These are phyloP conservation scores for Hymenochirus boettgeri DNA, from an alignment of 2,113 vertebrate species.

Conservation along the genomic window DNA sequence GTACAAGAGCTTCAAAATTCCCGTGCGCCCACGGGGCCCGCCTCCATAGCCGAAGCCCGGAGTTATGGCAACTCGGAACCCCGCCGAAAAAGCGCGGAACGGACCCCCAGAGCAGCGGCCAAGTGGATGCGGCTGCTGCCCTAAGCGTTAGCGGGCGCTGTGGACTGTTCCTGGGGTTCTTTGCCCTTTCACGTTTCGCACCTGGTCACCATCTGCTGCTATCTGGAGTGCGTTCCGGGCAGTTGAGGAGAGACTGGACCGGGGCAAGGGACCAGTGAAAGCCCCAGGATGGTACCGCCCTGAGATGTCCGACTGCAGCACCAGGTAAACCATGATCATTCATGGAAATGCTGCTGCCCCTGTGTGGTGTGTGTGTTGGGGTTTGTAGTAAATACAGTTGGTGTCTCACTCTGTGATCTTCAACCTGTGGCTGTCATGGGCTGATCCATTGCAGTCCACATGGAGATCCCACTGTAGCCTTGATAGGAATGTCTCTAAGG, in stretches of 20 bases:
- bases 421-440: too few species aligned
- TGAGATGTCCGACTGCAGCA: slow-evolving; percentile 43
- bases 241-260: slow-evolving; percentile 64
- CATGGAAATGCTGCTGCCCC: too few species aligned
- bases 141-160: slow-evolving; percentile 67
- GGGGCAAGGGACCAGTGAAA: slow-evolving; percentile 31
- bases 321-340: too few species aligned
- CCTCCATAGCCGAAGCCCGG: background rate
- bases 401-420: too few species aligned
- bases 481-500: too few species aligned
- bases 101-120: slow-evolving; percentile 42
- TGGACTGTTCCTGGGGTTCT: slow-evolving; percentile 77
- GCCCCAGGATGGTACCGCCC: slow-evolving; percentile 27
- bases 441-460: too few species aligned
- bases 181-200: slow-evolving; percentile 80
- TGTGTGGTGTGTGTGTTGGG: too few species aligned
- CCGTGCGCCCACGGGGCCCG: background rate
- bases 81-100: slow-evolving; percentile 42
- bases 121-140: slow-evolving; percentile 51
- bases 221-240: slow-evolving; percentile 80
- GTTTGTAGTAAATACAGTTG: too few species aligned
- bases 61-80: slow-evolving; percentile 51
- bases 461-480: too few species aligned
- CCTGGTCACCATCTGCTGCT: slow-evolving; percentile 82
- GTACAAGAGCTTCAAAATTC: too few species aligned